A percentile compares a stretch with the other conserved stretches of the same genome.
These are phyloP conservation scores for Erebia aethiops DNA, from an alignment of 2,888 invertebrate genomes.

Conservation along the genomic window DNA sequence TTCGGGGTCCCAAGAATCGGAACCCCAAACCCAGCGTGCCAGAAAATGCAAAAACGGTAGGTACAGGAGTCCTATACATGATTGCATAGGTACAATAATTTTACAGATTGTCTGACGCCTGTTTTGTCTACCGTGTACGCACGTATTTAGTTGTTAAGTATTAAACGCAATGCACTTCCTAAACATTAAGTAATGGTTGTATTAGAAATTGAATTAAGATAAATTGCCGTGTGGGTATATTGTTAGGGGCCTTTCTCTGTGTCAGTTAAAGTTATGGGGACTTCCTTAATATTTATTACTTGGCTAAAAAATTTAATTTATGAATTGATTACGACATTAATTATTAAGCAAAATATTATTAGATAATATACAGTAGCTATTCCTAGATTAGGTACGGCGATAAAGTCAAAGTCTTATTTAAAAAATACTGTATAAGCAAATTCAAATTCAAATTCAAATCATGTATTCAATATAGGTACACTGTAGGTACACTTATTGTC, in stretches of 20 bases:
- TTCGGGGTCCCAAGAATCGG: too few species aligned
- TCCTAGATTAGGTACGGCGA: not conserved
- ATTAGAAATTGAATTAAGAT: conserved; percentile 68
- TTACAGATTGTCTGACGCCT: not conserved
- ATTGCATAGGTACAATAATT: not conserved
- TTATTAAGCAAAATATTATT: conserved; percentile 20
- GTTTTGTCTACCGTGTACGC: conserved; percentile 12
- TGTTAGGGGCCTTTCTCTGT: conserved; percentile 37
- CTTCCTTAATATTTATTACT: conserved; percentile 37
- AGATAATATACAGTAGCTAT: not conserved
- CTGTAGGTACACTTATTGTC: too few species aligned
- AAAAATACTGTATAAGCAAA: too few species aligned
- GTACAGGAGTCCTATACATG: too few species aligned
- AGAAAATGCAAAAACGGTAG: too few species aligned
- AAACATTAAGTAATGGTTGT: conserved; percentile 50
- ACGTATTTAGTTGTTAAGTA: conserved; percentile 48
- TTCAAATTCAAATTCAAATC: too few species aligned
- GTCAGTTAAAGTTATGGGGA: conserved; percentile 37
- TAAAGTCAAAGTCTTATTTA: too few species aligned
- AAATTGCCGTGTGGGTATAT: conserved; percentile 39
- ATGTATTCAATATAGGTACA: too few species aligned
- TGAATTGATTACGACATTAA: conserved; percentile 27
- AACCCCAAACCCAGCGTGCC: too few species aligned
- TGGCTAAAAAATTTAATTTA: conserved; percentile 32
- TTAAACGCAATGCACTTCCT: conserved; percentile 59